Conservation (phyloP, 2,888 invertebrate genomes). For the Ennomos quercinarius region DNA sequence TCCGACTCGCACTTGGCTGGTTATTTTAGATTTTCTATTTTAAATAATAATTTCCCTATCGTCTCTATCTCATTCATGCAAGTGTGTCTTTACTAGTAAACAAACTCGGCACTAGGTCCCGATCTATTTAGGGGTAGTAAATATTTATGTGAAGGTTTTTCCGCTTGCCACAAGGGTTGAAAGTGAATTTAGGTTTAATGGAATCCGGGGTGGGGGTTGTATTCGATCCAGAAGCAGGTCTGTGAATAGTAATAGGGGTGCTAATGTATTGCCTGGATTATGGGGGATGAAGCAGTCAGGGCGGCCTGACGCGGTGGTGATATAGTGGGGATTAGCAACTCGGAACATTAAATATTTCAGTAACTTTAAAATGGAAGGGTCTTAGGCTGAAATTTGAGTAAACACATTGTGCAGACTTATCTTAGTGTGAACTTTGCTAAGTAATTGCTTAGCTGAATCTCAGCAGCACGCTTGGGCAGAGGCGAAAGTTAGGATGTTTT, state of each 20-base stretch:
- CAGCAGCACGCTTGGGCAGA: no score
- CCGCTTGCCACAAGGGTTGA: slow-evolving; percentile 57
- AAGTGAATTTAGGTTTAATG: slow-evolving; percentile 63
- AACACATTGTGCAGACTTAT: no score
- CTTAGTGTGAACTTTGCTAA: no score
- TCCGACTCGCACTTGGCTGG: no score
- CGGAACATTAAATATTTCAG: neutral
- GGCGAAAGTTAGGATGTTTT: no score
- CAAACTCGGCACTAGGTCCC: slow-evolving; percentile 2
- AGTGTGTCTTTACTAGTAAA: neutral
- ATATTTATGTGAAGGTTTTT: slow-evolving; percentile 64
- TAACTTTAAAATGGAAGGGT: neutral
- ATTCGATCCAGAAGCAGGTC: slow-evolving; percentile 42
- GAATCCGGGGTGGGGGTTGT: slow-evolving; percentile 55
- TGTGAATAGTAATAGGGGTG: slow-evolving; percentile 62
- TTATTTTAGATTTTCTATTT: no score
- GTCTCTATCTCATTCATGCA: no score
- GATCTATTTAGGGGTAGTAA: slow-evolving; percentile 47
- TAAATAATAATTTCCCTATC: no score
- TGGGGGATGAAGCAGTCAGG: slow-evolving; percentile 12
- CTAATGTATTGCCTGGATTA: slow-evolving; percentile 39
- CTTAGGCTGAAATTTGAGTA: no score
- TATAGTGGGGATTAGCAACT: slow-evolving; percentile 7
- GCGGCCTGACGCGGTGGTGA: slow-evolving; percentile 4
- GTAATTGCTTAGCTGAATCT: no score